These are phyloP conservation scores for Brienomyrus longianalis DNA, from an alignment of 2,113 vertebrate species.

Conservation along the genomic window DNA sequence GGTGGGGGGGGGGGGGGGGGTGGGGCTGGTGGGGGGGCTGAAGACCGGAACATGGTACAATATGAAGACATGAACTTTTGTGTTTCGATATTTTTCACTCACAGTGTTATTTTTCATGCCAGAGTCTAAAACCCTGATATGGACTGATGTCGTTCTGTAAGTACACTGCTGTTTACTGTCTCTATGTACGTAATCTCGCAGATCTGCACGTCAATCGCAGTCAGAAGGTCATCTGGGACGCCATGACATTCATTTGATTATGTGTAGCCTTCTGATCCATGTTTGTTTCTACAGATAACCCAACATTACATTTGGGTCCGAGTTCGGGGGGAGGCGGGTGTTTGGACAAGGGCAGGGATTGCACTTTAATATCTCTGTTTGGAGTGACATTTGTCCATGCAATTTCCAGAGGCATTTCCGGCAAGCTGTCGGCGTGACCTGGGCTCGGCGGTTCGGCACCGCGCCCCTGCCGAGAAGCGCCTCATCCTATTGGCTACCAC, in stretches of 20 bases:
- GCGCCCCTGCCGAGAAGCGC: neutral
- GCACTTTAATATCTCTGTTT: slow-evolving; percentile 4
- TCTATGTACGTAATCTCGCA: neutral
- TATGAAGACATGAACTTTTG: neutral
- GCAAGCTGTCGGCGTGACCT: neutral
- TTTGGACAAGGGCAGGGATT: neutral
- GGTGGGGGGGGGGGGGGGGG: too few relatives aligned
- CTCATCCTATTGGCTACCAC: neutral
- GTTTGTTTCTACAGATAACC: neutral
- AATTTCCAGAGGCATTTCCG: slow-evolving; percentile 1
- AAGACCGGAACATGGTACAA: neutral
- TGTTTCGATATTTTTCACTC: neutral
- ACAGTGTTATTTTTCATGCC: neutral
- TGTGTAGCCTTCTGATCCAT: neutral
- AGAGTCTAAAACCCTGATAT: neutral
- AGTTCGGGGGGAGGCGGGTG: neutral
- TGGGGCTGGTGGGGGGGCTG: neutral
- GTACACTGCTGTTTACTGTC: neutral
- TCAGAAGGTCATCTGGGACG: neutral
- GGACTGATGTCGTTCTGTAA: too few relatives aligned
- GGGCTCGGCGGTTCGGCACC: neutral
- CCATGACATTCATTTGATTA: neutral
- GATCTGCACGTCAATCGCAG: neutral
- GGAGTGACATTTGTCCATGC: slow-evolving; percentile 13
- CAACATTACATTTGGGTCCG: neutral